Conservation (phyloP, 2,113 vertebrate species). For the Sinocyclocheilus rhinocerous region DNA sequence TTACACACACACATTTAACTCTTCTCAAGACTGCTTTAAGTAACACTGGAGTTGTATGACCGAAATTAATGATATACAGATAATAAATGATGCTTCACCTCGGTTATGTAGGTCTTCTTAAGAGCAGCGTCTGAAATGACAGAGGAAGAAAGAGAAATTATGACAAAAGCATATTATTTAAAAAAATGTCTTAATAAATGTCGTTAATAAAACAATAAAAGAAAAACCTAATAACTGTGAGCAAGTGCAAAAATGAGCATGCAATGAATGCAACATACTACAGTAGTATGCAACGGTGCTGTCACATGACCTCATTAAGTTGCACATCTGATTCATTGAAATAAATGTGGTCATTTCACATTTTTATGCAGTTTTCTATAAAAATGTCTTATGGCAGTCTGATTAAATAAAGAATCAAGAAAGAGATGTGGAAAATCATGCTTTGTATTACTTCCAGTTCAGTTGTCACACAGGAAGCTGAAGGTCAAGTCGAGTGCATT, state of each 20-base stretch:
- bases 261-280: not conserved
- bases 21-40: not conserved
- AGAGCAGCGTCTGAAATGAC: slow-evolving; percentile 64
- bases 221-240: not conserved
- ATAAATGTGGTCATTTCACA: not conserved
- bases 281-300: too few species aligned
- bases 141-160: slow-evolving; percentile 46
- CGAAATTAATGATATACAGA: not conserved
- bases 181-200: not conserved
- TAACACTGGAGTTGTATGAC: not conserved
- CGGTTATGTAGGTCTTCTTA: slow-evolving; percentile 69
- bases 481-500: not conserved
- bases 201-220: not conserved
- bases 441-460: not conserved
- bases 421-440: not conserved
- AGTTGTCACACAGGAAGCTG: not conserved
- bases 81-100: slow-evolving; percentile 63
- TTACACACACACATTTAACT: not conserved
- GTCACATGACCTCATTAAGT: too few species aligned
- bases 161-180: not conserved
- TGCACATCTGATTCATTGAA: not conserved
- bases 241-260: not conserved
- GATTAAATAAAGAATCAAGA: not conserved
- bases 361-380: not conserved
- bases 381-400: too few species aligned